These are phyloP conservation scores for Doryteuthis pealeii DNA, from an alignment of 1,140 invertebrate species.

Conservation along the genomic window DNA sequence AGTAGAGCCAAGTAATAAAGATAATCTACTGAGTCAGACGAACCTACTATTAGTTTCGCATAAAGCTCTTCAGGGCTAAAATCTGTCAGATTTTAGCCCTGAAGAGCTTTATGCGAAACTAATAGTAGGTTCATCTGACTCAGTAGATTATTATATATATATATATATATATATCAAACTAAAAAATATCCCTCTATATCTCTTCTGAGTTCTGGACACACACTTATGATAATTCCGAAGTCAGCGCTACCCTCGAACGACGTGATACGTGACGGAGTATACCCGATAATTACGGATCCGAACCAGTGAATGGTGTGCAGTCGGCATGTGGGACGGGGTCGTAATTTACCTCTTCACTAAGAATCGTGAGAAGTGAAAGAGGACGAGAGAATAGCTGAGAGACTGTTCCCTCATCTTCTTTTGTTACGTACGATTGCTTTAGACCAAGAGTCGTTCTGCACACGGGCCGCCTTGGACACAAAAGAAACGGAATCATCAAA, in stretches of 20 bases:
- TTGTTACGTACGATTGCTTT: slow-evolving; percentile 15
- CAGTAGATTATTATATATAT: neutral
- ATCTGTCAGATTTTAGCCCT: too few species aligned
- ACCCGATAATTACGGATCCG: neutral
- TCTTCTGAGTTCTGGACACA: neutral
- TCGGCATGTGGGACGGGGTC: neutral
- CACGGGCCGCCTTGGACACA: too few species aligned
- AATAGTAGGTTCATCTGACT: neutral
- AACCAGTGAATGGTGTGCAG: neutral
- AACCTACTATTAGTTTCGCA: too few species aligned
- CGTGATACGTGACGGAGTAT: neutral
- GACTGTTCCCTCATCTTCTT: slow-evolving; percentile 16
- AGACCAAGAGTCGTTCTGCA: neutral
- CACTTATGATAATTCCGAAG: neutral
- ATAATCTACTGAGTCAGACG: too few species aligned
- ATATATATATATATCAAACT: neutral
- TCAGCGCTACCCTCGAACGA: neutral
- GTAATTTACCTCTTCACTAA: neutral
- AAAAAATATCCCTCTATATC: neutral
- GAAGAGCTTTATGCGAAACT: neutral
- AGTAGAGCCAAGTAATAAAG: too few species aligned
- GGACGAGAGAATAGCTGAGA: slow-evolving; percentile 4
- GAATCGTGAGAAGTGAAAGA: slow-evolving; percentile 10
- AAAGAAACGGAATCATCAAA: too few species aligned
- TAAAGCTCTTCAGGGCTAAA: too few species aligned